Evolutionary conservation across 2,797 vertebrate genomes (phyloP), one percentile per base, ranked within the genome.

Genomic region (Gallinago stenura): DNA sequence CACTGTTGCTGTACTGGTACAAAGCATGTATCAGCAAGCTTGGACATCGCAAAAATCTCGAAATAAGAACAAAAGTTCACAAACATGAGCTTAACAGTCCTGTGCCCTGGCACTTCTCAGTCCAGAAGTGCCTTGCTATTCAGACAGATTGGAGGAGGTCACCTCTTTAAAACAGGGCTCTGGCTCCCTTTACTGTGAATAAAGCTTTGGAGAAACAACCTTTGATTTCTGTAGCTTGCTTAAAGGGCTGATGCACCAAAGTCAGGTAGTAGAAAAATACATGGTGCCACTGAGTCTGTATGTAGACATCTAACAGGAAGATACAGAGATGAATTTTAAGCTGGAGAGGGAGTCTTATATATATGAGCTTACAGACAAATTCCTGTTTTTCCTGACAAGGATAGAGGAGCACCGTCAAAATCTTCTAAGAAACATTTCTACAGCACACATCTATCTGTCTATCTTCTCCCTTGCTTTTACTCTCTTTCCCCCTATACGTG

Each of bases 391-490:
- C 76, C 68, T 96, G 93, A 93, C 76, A 94, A 94, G 88, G 92
- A 57, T 31, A 92, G 86, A 95, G 54, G 56, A 94, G 65, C 57
- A 87, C 64, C 4, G 0, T 84, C 92, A 96, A 87, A 94, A 61
- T 46, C 66, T 91, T 93, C 82, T 64, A 62, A 95, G 92, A 93
- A 95, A 90, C 80, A 71, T 93, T 96, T 92, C 88, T 89, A n/a
- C 39, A 77, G 58, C 37, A 80, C 33, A 35, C 58, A 76, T 61
- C 57, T 94, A n/a, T 93, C 66, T 90, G 81, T 90, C 69, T 95
- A 10, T 88, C 88, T 96, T 58, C 58, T 91, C 57, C 30, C 43
- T 77, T 75, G 46, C 78, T 87, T 88, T 84, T 83, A 61, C 39
- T 94, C 60, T 51, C 20, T 93, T 87, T 93, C 35, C 28, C 45